Evolutionary conservation across 2,888 invertebrate species (phyloP).

Genomic region (Sarcophaga variegata): DNA sequence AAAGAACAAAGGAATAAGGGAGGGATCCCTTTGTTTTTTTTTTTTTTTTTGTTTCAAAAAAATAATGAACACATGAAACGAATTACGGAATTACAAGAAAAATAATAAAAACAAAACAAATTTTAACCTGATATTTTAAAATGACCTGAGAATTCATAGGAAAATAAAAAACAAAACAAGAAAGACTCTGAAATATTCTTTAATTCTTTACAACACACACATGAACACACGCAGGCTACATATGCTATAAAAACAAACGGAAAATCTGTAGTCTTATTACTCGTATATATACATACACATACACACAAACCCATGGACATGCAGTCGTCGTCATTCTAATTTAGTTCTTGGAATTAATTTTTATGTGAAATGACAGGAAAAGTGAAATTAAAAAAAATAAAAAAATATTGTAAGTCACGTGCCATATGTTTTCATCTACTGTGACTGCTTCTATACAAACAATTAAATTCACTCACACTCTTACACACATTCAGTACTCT

Average conservation of each 20-base stretch:
- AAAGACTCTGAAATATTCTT: too few relatives aligned
- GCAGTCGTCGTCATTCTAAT: background rate
- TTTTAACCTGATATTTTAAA: conserved; percentile 44
- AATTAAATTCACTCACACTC: background rate
- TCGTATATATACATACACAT: too few relatives aligned
- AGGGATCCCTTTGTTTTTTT: too few relatives aligned
- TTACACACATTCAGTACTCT: too few relatives aligned
- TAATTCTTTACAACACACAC: too few relatives aligned
- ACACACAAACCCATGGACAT: too few relatives aligned
- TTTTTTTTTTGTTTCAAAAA: too few relatives aligned
- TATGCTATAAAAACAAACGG: too few relatives aligned
- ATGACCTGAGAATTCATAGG: conserved; percentile 26
- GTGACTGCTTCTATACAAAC: background rate
- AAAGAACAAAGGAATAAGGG: conserved; percentile 48
- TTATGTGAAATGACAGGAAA: conserved; percentile 50
- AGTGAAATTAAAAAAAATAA: conserved; percentile 43
- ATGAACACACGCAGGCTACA: too few relatives aligned
- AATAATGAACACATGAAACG: too few relatives aligned
- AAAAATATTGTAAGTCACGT: conserved; percentile 53
- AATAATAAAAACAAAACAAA: conserved; percentile 23
- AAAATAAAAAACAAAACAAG: background rate
- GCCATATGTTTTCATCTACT: conserved; percentile 53
- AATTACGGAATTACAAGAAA: too few relatives aligned
- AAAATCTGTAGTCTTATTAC: too few relatives aligned
- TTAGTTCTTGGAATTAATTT: conserved; percentile 36